A percentile compares a stretch with the other conserved stretches of the same genome.
These are phyloP conservation scores for Lasioglossum baleicum DNA, from an alignment of 1,140 invertebrate species.

Conservation along the genomic window DNA sequence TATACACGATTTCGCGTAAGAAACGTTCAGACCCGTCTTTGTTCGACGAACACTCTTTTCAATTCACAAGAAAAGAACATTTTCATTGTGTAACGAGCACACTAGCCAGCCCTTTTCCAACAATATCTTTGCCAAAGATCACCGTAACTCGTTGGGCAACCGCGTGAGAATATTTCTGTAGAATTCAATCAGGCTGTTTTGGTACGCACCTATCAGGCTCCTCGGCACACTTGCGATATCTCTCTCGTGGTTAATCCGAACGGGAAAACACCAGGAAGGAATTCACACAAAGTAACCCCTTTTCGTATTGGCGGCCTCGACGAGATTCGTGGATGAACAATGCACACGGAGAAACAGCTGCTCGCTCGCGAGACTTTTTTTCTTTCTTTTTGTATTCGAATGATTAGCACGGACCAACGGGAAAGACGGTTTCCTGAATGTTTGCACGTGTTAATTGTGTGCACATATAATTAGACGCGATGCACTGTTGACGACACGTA, in stretches of 20 bases:
- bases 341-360: conserved; percentile 20
- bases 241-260: conserved; percentile 21
- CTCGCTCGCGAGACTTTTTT: background rate
- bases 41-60: background rate
- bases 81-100: background rate
- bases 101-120: background rate
- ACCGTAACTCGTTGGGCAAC: background rate
- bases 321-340: background rate
- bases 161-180: background rate
- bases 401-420: background rate
- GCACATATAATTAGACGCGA: background rate
- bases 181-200: background rate
- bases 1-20: background rate
- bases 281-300: conserved; percentile 4
- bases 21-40: background rate
- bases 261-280: conserved; percentile 5
- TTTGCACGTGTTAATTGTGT: background rate
- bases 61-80: background rate
- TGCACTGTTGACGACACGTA: conserved; percentile 26
- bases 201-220: conserved; percentile 32
- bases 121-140: background rate
- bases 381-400: background rate
- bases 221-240: background rate
- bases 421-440: background rate
- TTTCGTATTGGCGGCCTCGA: no score